These are phyloP conservation scores for Oryzias sinensis DNA, from an alignment of 2,797 vertebrate species.

Conservation along the genomic window DNA sequence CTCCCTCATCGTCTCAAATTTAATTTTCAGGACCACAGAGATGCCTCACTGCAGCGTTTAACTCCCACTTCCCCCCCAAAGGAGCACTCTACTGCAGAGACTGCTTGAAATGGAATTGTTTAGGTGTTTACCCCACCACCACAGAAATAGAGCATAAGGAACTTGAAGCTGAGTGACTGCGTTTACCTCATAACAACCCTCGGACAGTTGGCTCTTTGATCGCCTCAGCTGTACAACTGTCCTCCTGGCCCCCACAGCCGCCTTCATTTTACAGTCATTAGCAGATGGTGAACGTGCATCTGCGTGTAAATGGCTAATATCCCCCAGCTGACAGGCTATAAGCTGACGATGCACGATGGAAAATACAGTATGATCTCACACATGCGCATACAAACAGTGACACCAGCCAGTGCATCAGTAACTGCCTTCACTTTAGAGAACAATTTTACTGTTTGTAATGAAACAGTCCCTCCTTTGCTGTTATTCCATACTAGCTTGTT, in stretches of 20 bases:
- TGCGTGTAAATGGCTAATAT: constrained; percentile 40
- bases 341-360: constrained; percentile 14
- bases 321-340: constrained; percentile 22
- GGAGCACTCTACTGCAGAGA: constrained; percentile 41
- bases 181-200: constrained; percentile 35
- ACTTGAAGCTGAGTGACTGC: constrained; percentile 11
- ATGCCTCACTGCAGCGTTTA: constrained; percentile 46
- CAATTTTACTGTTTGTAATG: constrained; percentile 57
- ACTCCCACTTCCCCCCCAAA: constrained; percentile 12
- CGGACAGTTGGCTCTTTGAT: constrained; percentile 56
- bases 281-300: constrained; percentile 42
- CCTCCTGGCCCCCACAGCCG: constrained; percentile 35
- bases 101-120: constrained; percentile 45
- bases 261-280: constrained; percentile 47
- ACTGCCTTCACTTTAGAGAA: constrained; percentile 66
- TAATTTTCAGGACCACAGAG: constrained; percentile 43
- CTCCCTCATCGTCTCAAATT: constrained; percentile 47
- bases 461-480: constrained; percentile 43
- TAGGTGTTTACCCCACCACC: constrained; percentile 27
- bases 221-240: constrained; percentile 34
- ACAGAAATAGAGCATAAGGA: constrained; percentile 20
- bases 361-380: constrained; percentile 18
- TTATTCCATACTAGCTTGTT: constrained; percentile 45
- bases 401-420: constrained; percentile 38
- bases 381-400: constrained; percentile 28